Conservation (phyloP, 2,888 invertebrate species). For the Dolichopus griseipennis region DNA sequence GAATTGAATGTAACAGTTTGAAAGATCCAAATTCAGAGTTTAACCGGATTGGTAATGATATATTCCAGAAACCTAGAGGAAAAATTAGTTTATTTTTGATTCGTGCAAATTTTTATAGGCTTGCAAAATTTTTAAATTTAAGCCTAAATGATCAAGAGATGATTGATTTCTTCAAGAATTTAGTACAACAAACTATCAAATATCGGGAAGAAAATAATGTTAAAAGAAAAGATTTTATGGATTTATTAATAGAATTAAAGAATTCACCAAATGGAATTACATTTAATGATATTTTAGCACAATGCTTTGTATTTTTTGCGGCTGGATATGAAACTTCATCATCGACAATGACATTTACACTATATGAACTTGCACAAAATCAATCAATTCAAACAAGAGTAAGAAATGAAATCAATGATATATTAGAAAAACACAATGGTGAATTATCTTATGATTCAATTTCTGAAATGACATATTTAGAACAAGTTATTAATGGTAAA, state of each 20-base stretch:
- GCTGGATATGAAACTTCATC: conserved; percentile 50
- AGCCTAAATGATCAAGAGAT: conserved; percentile 28
- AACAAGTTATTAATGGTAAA: conserved; percentile 45
- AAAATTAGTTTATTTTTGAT: conserved; percentile 11
- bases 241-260: conserved; percentile 43
- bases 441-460: conserved; percentile 44
- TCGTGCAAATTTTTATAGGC: conserved; percentile 14
- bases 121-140: conserved; percentile 29
- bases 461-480: conserved; percentile 45
- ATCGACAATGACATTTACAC: conserved; percentile 41
- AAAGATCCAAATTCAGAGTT: conserved; percentile 39
- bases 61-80: conserved; percentile 21
- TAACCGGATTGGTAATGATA: conserved; percentile 27
- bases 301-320: conserved; percentile 47
- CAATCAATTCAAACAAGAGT: conserved; percentile 42
- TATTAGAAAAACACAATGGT: conserved; percentile 34
- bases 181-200: conserved; percentile 39
- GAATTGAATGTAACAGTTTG: conserved; percentile 44
- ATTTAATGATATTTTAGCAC: conserved; percentile 45
- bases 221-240: conserved; percentile 45
- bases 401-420: conserved; percentile 40
- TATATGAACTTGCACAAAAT: conserved; percentile 47
- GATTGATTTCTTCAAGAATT: conserved; percentile 33
- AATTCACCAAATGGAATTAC: conserved; percentile 26
- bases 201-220: conserved; percentile 36